Evolutionary conservation across 2,797 vertebrate species (phyloP), one percentile per base, ranked within the genome.

Genomic region (Oreonectes daqikongensis): DNA sequence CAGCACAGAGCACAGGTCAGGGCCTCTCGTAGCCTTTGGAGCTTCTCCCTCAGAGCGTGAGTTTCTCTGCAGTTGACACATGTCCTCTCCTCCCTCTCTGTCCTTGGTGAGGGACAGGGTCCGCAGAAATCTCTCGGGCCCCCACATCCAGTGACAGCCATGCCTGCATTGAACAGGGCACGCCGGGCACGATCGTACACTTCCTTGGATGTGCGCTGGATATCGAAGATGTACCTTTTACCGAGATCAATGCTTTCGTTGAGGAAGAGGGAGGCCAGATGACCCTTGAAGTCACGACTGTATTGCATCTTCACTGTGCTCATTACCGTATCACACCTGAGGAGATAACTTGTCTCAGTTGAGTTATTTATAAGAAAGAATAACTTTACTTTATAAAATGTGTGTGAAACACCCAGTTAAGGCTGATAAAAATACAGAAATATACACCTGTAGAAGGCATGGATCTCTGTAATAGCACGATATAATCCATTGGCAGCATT

Each of bases 261-360:
- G 85, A 99, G 93, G 85, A 99, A 99, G 0, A 99, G 92, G 1
- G 98, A 99, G 0, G 97, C 98, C 26, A 99, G 86, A 88, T 99
- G 98, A 26, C 98, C 97, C 84, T 98, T 99, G 78, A 99, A 93
- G 87, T 99, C 98, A 69, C 98, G 92, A 85, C 97, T 99, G 75
- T 99, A 99, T 84, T 99, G 98, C 98, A 98, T 99, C 96, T 97
- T 99, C 85, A 99, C 97, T 0, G 97, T 96, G 5, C 91, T 95
- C 7, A 96, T 99, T 60, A 99, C 98, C 0, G 97, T 99, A 88
- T 99, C 97, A 78, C 98, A 99, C 88, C 97, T 99, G 80, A 0
- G 59, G 72, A 69, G 55, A 30, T 17, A 57, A 59, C 14, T 12
- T 42, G 17, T 4, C 2, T 9, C 32, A 35, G 7, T 35, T 6